phyloP scores from a whole-genome alignment of 64 coral and sea anemone genomes.

The Stylophora pistillata region DNA sequence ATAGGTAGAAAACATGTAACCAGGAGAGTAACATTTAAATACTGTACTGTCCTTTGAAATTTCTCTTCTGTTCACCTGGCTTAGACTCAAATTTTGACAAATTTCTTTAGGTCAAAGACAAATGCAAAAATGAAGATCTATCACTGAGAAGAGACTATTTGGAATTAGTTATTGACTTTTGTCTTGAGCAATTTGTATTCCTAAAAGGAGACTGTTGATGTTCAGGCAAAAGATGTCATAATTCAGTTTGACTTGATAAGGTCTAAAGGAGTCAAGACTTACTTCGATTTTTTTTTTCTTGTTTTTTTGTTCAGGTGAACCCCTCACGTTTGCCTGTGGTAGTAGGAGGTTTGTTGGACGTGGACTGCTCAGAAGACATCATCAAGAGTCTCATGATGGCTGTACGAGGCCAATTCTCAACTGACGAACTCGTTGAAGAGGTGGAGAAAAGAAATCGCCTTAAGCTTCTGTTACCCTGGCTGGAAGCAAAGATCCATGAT shows the following conservation, averaged over 20 bases:
- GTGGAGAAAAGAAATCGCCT: conserved; percentile 95
- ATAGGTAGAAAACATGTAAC: too few relatives aligned
- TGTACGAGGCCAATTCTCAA: conserved; percentile 95
- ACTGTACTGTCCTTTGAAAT: too few relatives aligned
- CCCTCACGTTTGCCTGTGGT: conserved; percentile 95
- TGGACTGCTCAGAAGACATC: conserved; percentile 94
- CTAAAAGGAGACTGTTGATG: not conserved
- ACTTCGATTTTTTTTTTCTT: not conserved
- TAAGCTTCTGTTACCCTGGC: conserved; percentile 88
- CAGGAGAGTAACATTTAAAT: too few relatives aligned
- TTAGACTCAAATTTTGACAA: too few relatives aligned
- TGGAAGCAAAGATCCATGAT: conserved; percentile 95
- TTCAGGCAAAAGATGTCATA: not conserved
- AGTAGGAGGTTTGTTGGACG: conserved; percentile 90
- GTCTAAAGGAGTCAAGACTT: not conserved
- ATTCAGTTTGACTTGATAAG: too few relatives aligned
- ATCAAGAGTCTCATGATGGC: conserved; percentile 99
- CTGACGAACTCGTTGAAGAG: conserved; percentile 97
- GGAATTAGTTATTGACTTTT: too few relatives aligned
- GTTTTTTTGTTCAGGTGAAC: conserved; percentile 93
- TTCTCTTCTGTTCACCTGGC: too few relatives aligned
- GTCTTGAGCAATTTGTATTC: too few relatives aligned
- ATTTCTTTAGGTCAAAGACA: too few relatives aligned
- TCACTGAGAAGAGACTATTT: too few relatives aligned
- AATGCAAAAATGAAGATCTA: too few relatives aligned